A percentile compares a stretch with the other conserved stretches of the same genome.
phyloP scores from a whole-genome alignment of 2,797 vertebrate species.

The Mareca strepera region DNA sequence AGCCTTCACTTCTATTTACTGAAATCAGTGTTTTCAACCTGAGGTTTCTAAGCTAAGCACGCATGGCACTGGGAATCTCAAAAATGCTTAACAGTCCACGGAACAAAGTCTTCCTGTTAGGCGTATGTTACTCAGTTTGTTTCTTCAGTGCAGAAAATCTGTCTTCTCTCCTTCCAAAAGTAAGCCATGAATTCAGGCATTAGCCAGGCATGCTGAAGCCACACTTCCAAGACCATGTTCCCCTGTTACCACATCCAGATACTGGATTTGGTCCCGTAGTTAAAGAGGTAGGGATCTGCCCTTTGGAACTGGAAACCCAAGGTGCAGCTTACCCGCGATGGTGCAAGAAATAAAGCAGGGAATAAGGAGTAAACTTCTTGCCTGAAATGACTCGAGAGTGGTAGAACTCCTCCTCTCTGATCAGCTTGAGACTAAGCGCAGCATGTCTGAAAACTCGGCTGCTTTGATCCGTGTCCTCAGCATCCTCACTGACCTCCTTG shows the following conservation, averaged over 20 bases:
- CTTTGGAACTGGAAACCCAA: background rate
- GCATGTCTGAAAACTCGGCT: background rate
- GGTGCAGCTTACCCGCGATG: background rate
- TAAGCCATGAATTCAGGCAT: background rate
- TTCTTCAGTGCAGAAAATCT: background rate
- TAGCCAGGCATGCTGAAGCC: background rate
- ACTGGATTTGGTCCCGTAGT: background rate
- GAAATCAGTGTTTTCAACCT: accelerated
- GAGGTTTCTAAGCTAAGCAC: background rate
- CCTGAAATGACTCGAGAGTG: background rate
- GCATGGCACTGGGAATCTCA: background rate
- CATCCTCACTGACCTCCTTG: background rate
- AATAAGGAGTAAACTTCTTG: background rate
- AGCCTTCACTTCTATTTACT: background rate
- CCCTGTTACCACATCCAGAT: background rate
- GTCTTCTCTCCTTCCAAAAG: background rate
- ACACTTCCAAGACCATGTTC: background rate
- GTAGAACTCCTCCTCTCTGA: background rate
- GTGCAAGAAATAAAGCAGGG: background rate
- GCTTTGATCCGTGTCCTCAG: background rate
- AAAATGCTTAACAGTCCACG: background rate
- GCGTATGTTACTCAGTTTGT: background rate
- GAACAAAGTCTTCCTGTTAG: background rate
- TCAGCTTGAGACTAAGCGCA: background rate
- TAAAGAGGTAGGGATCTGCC: background rate